Conservation (phyloP, 2,888 invertebrate genomes). For the Drosophila mimica region DNA sequence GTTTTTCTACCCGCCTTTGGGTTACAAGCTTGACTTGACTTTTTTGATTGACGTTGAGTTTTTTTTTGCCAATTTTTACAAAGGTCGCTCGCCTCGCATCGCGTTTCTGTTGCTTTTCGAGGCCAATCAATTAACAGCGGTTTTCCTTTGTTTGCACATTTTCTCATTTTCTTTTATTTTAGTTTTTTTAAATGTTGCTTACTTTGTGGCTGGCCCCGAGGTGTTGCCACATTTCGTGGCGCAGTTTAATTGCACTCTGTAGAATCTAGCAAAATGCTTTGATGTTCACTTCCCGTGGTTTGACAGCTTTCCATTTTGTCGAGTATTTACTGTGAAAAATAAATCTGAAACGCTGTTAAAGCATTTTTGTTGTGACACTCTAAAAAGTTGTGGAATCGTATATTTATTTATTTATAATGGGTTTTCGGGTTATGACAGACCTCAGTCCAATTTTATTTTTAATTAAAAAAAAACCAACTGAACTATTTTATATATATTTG, state of each 20-base stretch:
- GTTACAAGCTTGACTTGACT: slow-evolving; percentile 24
- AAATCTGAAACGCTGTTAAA: neutral
- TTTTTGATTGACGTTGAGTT: slow-evolving; percentile 55
- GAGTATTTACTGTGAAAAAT: neutral
- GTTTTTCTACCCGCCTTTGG: slow-evolving; percentile 5
- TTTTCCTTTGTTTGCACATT: slow-evolving; percentile 32
- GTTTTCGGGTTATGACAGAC: neutral
- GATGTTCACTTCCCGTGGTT: neutral
- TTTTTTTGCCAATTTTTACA: slow-evolving; percentile 45
- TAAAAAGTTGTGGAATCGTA: neutral
- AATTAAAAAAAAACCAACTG: neutral
- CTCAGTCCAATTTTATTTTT: neutral
- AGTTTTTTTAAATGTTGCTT: slow-evolving; percentile 33
- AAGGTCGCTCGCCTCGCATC: slow-evolving; percentile 6
- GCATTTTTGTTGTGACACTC: neutral
- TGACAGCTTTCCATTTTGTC: neutral
- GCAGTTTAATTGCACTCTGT: neutral
- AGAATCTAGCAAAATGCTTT: neutral
- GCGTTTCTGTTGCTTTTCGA: slow-evolving; percentile 24
- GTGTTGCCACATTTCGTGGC: neutral
- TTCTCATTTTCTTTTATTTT: slow-evolving; percentile 10
- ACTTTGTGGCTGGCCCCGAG: slow-evolving; percentile 24
- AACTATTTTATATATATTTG: neutral
- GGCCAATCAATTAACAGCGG: slow-evolving; percentile 64
- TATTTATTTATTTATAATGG: neutral